These are phyloP conservation scores for Dendroctonus ponderosae DNA, from an alignment of 1,140 invertebrate genomes.

Conservation along the genomic window DNA sequence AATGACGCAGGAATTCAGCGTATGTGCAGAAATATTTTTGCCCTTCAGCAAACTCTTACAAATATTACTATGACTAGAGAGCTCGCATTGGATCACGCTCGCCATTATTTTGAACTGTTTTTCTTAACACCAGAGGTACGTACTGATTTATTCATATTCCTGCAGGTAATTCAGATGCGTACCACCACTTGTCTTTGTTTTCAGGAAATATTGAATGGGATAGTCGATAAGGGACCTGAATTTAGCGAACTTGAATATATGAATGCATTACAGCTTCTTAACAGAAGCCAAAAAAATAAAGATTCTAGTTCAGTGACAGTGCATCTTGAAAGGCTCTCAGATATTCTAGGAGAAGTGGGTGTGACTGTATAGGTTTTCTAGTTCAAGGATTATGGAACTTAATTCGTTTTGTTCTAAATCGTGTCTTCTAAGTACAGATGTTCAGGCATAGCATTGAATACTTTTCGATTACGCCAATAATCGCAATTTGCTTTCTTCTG, in stretches of 20 bases:
- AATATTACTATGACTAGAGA: slow-evolving; percentile 82
- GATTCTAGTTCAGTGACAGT: slow-evolving; percentile 50
- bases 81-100: slow-evolving; percentile 81
- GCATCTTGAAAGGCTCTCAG: slow-evolving; percentile 62
- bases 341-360: slow-evolving; percentile 66
- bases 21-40: slow-evolving; percentile 85
- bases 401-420: background rate
- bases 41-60: slow-evolving; percentile 80
- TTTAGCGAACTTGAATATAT: slow-evolving; percentile 85
- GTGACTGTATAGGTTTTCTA: slow-evolving; percentile 56
- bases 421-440: slow-evolving; percentile 4
- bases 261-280: slow-evolving; percentile 75
- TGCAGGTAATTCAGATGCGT: too few species aligned
- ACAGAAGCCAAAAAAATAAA: slow-evolving; percentile 57
- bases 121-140: slow-evolving; percentile 77
- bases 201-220: slow-evolving; percentile 79
- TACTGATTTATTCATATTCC: background rate
- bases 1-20: slow-evolving; percentile 77
- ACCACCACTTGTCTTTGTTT: slow-evolving; percentile 30
- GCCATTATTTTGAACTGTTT: slow-evolving; percentile 87
- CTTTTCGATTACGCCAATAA: background rate
- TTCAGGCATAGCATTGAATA: slow-evolving; percentile 15
- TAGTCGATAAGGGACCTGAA: slow-evolving; percentile 78
- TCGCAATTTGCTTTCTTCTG: too few species aligned
- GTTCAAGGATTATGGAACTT: too few species aligned